A percentile compares a stretch with the other conserved stretches of the same genome.
Evolutionary conservation across 2,797 vertebrate species (phyloP).

Genomic region (Naso thynnoides): DNA sequence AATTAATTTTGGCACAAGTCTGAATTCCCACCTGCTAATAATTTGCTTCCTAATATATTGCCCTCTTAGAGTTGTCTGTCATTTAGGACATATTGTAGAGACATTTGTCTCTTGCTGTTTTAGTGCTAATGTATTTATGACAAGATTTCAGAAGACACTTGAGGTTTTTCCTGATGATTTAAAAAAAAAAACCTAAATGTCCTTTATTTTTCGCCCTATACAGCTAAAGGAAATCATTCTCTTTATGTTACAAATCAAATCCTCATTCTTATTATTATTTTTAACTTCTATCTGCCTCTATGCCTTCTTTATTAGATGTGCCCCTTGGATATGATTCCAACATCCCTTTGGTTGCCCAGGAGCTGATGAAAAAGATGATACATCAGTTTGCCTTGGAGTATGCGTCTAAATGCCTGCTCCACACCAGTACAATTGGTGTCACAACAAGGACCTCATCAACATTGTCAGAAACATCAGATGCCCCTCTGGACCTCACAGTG

Average conservation of each 20-base stretch:
- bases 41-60: no score
- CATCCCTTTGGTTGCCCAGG: conserved; percentile 97
- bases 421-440: conserved; percentile 89
- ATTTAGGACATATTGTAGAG: no score
- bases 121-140: neutral
- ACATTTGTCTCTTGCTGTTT: no score
- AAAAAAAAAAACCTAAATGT: neutral
- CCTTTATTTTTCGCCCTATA: neutral
- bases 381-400: conserved; percentile 98
- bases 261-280: neutral
- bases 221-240: neutral
- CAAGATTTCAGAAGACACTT: neutral
- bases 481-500: conserved; percentile 97
- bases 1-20: no score
- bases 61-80: no score
- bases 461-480: conserved; percentile 89
- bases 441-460: conserved; percentile 85
- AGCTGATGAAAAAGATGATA: conserved; percentile 99
- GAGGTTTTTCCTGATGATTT: neutral
- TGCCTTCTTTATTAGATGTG: conserved; percentile 87
- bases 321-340: conserved; percentile 94
- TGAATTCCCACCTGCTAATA: no score
- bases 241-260: neutral
- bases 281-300: neutral
- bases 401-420: conserved; percentile 95